phyloP scores from a whole-genome alignment of 2,113 vertebrate species.

The Serranochromis macrocephalus region DNA sequence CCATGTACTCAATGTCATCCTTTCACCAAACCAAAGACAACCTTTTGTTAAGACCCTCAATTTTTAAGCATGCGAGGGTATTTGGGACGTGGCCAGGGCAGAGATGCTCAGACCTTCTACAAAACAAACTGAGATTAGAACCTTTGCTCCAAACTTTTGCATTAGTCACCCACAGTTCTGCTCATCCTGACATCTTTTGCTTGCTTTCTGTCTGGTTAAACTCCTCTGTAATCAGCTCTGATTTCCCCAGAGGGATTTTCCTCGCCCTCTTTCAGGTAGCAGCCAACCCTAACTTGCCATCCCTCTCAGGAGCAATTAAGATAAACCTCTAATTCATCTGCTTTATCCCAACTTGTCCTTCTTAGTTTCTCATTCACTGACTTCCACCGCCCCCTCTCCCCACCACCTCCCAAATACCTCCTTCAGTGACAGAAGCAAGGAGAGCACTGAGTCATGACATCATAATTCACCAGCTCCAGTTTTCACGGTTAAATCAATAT shows the following conservation, averaged over 20 bases:
- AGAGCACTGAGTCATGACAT: slow-evolving; percentile 71
- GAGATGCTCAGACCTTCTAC: neutral
- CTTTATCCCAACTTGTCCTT: slow-evolving; percentile 39
- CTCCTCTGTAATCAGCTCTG: neutral
- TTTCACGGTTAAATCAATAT: slow-evolving; percentile 74
- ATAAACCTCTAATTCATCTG: slow-evolving; percentile 53
- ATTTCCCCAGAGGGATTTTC: neutral
- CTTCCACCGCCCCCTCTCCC: neutral
- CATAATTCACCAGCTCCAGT: slow-evolving; percentile 70
- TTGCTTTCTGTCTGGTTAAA: neutral
- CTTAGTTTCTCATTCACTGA: slow-evolving; percentile 28
- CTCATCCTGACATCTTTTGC: neutral
- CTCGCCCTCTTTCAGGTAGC: neutral
- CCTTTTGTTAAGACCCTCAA: neutral
- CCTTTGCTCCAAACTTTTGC: neutral
- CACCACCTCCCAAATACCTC: neutral
- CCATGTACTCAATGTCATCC: slow-evolving; percentile 21
- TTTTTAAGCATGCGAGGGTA: neutral
- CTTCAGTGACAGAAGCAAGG: slow-evolving; percentile 60
- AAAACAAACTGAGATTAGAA: neutral
- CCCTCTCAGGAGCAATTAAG: slow-evolving; percentile 48
- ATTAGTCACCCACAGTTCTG: neutral
- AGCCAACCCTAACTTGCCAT: slow-evolving; percentile 30
- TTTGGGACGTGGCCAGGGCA: neutral
- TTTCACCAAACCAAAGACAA: slow-evolving; percentile 29